These are phyloP conservation scores for Alligator sinensis DNA, from an alignment of 2,113 vertebrate species.

Conservation along the genomic window DNA sequence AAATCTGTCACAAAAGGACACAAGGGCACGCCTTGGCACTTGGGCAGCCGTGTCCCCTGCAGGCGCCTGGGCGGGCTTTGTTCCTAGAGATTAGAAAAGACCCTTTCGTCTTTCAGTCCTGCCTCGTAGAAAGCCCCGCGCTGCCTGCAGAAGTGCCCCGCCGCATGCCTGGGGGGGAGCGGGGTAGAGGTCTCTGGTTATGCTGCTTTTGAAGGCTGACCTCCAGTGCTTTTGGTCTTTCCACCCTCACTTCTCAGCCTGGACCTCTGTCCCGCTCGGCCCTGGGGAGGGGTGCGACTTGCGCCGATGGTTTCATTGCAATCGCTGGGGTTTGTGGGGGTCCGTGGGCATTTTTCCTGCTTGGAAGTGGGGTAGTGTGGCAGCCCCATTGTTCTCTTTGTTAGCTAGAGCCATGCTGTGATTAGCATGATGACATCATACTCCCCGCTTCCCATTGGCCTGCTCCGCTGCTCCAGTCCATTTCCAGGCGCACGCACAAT, in stretches of 20 bases:
- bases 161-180: too few species aligned
- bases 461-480: conserved; percentile 56
- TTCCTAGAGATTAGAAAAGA: neutral
- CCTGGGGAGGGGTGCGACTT: too few species aligned
- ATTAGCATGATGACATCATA: conserved; percentile 93
- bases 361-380: conserved; percentile 50
- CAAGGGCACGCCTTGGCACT: conserved; percentile 5
- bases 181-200: neutral
- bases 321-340: neutral
- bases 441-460: conserved; percentile 87
- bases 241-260: neutral
- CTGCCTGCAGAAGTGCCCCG: too few species aligned
- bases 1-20: conserved; percentile 38
- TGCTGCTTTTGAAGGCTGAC: neutral
- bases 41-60: neutral
- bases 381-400: conserved; percentile 95
- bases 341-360: neutral
- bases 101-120: neutral
- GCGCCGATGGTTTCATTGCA: neutral
- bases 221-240: neutral
- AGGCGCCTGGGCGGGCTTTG: conserved; percentile 52
- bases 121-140: neutral
- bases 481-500: conserved; percentile 75
- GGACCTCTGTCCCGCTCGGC: neutral
- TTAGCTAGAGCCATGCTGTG: conserved; percentile 94